Evolutionary conservation across 2,797 vertebrate species (phyloP), one percentile per base, ranked within the genome.

Genomic region (Rhinella marina): DNA sequence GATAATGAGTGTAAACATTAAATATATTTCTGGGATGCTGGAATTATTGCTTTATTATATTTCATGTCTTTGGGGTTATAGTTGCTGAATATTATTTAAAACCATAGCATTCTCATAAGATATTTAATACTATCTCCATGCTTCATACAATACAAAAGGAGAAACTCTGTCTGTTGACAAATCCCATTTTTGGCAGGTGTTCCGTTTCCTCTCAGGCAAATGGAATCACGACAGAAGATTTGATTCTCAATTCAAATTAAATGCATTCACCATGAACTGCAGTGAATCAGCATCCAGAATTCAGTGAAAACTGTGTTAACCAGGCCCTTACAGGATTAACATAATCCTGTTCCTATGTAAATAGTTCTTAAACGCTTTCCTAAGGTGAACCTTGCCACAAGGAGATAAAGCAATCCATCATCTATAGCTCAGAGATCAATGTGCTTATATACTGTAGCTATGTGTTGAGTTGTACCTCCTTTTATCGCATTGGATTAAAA

Each of bases 291-390:
- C n/a, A n/a, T 29, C 8, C 6, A 79, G 54, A 19, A 79, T 57
- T 3, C 76, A 79, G 25, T 29, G 52, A 57, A 17, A 79, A 27
- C 1, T 27, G 76, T 27, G 50, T 57, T 27, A 56, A 79, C 41
- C 41, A n/a, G 72, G 41, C 72, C 72, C 32, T 75, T 75, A 50
- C 16, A 27, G 76, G 52, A 79, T 79, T 57, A 79, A 79, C 5
- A 57, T 17, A 57, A 56, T 56, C 25, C 25, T 23, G 72, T 50
- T 25, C 25, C 52, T 27, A 79, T 29, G 76, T 25, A 79, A 57
- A 79, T 27, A 11, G 8, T 57, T 57, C 76, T 29, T 23, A 57
- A 57, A 27, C 8, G n/a, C 16, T 79, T 79, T 57, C n/a, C n/a
- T 57, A 57, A 79, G 76, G 25, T 50, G 9, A 75, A 23, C 72